These are phyloP conservation scores for Pollenia griseotomentosa DNA, from an alignment of 2,888 invertebrate species.

Conservation along the genomic window DNA sequence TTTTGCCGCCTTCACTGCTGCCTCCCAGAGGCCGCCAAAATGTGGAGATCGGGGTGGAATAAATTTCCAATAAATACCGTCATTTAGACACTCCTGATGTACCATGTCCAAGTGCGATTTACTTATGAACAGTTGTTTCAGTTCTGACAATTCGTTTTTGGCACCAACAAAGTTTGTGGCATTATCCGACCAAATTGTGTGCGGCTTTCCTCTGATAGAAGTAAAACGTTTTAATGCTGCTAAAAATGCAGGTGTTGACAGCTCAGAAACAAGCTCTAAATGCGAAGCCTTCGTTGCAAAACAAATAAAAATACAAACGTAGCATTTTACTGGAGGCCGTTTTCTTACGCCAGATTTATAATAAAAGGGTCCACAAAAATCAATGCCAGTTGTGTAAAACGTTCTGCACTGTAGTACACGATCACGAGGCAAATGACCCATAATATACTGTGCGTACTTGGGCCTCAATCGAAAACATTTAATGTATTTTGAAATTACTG, in stretches of 20 bases:
- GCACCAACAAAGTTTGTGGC: slow-evolving; percentile 58
- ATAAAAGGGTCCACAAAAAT: slow-evolving; percentile 9
- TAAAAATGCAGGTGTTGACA: slow-evolving; percentile 18
- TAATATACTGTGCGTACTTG: not conserved
- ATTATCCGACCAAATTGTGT: slow-evolving; percentile 54
- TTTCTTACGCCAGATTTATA: not conserved
- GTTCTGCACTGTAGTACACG: slow-evolving; percentile 2
- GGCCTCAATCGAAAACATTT: not conserved
- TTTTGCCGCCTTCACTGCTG: too few relatives aligned
- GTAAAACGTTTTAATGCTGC: not conserved
- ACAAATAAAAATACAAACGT: slow-evolving; percentile 45
- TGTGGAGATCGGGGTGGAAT: not conserved
- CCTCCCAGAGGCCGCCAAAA: too few relatives aligned
- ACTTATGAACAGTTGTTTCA: slow-evolving; percentile 45
- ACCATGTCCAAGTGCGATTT: slow-evolving; percentile 14
- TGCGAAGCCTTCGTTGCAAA: slow-evolving; percentile 23
- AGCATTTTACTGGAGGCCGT: not conserved
- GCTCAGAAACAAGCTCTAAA: slow-evolving; percentile 18
- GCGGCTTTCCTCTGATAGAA: slow-evolving; percentile 34
- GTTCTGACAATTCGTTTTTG: slow-evolving; percentile 52
- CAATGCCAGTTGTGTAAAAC: not conserved
- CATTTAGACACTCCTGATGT: not conserved
- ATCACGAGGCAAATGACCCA: not conserved
- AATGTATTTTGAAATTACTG: slow-evolving; percentile 49
- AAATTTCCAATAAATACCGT: not conserved